Evolutionary conservation across 2,113 vertebrate genomes (phyloP), one percentile per base, ranked within the genome.

Genomic region (Dolichotis patagonum): DNA sequence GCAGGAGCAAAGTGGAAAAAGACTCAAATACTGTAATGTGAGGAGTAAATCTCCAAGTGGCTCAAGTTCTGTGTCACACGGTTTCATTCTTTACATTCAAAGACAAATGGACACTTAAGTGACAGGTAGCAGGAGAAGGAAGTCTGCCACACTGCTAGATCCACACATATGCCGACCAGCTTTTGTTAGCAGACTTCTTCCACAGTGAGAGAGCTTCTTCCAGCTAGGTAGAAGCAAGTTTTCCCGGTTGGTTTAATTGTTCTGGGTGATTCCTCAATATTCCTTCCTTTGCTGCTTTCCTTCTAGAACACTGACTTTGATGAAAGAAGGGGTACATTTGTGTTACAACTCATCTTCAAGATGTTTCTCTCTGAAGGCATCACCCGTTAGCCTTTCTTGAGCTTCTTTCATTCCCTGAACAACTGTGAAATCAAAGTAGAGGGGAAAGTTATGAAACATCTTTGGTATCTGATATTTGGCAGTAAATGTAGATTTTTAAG

Each of bases 381-480:
- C 99, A 0, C 99, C 99, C 0, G 99, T 99, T 96, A 99, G 98
- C 97, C 99, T 99, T 97, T 99, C 99, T 98, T 99, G 99, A 75
- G 99, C 99, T 98, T 99, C 99, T 98, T 99, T 99, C 99, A 99
- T 99, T 14, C 99, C 99, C 2, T 99, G 98, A 94, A 99, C 98
- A 77, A 99, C 99, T 99, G 98, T 38, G 98, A 97, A 97, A 94
- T 81, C 69, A 96, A 97, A 54, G 77, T n/a, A n/a, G 80, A 46
- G 56, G 35, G 28, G 3, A 5, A 49, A 20, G 83, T 52, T 19
- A 77, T 54, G 26, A 94, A 65, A 9, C 3, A 56, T 35, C 24
- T 77, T 95, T 49, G 77, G 26, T 56, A 80, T 17, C 6, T 88
- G 63, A 77, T 54, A 85, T 78, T 6, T 82, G 60, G 94, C 63